Base-by-base conservation (phyloP, 2,888 invertebrate genomes). In the Mythimna albipuncta region DNA sequence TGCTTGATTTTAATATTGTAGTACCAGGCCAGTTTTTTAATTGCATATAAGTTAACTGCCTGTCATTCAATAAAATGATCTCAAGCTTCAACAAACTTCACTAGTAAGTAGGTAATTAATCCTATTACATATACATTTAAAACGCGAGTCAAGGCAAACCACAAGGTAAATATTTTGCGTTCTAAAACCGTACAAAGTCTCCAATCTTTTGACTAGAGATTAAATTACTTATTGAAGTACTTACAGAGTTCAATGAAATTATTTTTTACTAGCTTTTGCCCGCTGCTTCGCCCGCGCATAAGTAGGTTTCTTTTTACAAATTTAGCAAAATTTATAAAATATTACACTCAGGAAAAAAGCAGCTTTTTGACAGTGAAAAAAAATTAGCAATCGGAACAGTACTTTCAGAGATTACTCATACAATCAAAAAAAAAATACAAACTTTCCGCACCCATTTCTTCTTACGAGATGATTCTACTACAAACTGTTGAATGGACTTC, bases 131-230 rank as follows among this genome's bases (percentile, higher is more conserved):
- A 55, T 41, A 57, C 55, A 61, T 59, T 64, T 55, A 38, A 44
- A 72, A 82, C 21, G 59, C 35, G 38, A 62, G 63, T 64, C 74
- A 80, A 78, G 80, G 82, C 41, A 58, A 80, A 67, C 79, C 11
- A 26, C 79, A 66, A 54, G 19, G 64, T 50, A 65, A 55, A 73
- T 66, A 72, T 78, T 69, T 69, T 64, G 47, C 59, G 55, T 64
- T 78, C 63, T 68, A 77, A 64, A 55, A 32, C 7, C 6, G 16
- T n/a, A 35, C n/a, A 6, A 38, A 75, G 35, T 63, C 7, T 21
- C 13, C 11, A 47, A 63, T 71, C 11, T 69, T 38, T 21, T 32
- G 47, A 32, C 6, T 47, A 44, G 11, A 21, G 19, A 35, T 72
- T 11, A 7, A 21, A 47, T 9, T 7, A 57, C 2, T 1, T 13